phyloP scores from a whole-genome alignment of 2,888 invertebrate species.

The Spodoptera littoralis region DNA sequence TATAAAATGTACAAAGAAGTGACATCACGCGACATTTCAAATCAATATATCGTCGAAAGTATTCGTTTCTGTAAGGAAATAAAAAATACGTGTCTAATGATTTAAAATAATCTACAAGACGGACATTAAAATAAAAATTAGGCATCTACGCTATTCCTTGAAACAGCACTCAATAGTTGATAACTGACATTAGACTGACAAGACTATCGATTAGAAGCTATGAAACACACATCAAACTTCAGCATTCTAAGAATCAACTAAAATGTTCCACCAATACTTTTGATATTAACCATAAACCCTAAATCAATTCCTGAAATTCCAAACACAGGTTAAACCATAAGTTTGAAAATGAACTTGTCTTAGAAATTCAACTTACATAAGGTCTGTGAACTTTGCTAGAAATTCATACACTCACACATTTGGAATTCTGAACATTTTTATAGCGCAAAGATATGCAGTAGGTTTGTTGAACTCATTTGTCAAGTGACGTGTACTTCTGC shows the following conservation, averaged over 20 bases:
- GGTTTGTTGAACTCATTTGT: slow-evolving; percentile 48
- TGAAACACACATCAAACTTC: too few species aligned
- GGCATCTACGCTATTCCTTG: too few species aligned
- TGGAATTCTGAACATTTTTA: slow-evolving; percentile 41
- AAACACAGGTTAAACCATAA: slow-evolving; percentile 18
- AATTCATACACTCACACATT: slow-evolving; percentile 35
- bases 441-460: slow-evolving; percentile 38
- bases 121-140: too few species aligned
- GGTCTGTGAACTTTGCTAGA: slow-evolving; percentile 26
- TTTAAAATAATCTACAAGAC: too few species aligned
- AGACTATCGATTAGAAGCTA: too few species aligned
- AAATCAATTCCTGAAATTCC: slow-evolving; percentile 11
- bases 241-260: background rate
- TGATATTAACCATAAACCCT: slow-evolving; percentile 5
- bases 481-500: slow-evolving; percentile 35
- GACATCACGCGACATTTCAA: too few species aligned
- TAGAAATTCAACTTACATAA: slow-evolving; percentile 27
- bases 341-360: slow-evolving; percentile 30
- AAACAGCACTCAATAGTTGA: too few species aligned
- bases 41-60: too few species aligned
- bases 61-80: too few species aligned
- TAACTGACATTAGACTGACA: too few species aligned
- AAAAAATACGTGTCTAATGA: too few species aligned
- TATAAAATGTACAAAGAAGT: too few species aligned
- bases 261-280: background rate